Conservation (phyloP, 2,113 vertebrate genomes). For the Rousettus leschenaultii region DNA sequence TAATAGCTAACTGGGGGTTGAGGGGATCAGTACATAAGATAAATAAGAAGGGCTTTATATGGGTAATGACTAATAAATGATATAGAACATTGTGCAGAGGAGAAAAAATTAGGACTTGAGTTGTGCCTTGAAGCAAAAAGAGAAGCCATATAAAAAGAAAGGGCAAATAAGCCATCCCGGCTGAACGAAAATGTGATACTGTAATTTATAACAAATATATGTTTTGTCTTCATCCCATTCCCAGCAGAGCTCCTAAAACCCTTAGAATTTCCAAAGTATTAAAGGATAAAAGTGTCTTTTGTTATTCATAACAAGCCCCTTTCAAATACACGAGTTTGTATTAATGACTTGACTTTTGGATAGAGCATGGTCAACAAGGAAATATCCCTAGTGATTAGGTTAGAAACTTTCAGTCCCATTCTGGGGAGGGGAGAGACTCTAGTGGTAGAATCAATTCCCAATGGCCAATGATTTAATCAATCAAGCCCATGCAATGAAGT, state of each 20-base stretch:
- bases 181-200: neutral
- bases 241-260: neutral
- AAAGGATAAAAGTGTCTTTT: neutral
- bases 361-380: neutral
- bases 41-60: neutral
- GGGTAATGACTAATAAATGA: neutral
- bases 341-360: neutral
- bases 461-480: neutral
- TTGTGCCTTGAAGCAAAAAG: neutral
- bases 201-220: neutral
- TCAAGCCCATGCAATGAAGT: neutral
- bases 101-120: neutral
- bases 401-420: neutral
- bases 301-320: neutral
- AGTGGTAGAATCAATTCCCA: neutral
- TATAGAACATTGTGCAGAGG: neutral
- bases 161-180: neutral
- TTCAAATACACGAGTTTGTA: neutral
- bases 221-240: neutral
- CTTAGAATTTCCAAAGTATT: neutral
- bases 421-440: neutral
- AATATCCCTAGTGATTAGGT: neutral
- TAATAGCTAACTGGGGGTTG: neutral
- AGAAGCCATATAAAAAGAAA: neutral
- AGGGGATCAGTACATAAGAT: neutral